Evolutionary conservation across 2,113 vertebrate genomes (phyloP).

Genomic region (Microtus oregoni): DNA sequence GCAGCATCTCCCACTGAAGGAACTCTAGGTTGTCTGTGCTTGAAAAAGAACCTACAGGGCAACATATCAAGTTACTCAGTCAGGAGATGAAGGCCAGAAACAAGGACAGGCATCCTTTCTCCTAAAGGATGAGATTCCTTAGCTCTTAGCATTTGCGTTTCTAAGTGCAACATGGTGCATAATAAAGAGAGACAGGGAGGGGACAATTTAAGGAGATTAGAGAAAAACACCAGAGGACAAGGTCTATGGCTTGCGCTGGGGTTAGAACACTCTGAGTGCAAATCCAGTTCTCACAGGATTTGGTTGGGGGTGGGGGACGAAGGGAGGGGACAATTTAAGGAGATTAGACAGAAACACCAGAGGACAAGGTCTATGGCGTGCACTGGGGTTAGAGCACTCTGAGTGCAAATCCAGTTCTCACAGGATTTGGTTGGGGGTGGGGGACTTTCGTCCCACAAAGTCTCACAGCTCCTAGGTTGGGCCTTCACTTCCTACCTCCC

Average conservation of each 20-base stretch:
- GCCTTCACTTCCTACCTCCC: background rate
- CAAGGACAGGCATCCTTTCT: background rate
- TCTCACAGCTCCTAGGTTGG: background rate
- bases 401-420: background rate
- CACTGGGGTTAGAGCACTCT: background rate
- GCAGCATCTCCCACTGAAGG: background rate
- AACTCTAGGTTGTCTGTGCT: background rate
- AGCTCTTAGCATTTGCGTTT: background rate
- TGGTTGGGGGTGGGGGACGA: background rate
- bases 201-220: background rate
- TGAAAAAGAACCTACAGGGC: background rate
- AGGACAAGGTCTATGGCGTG: background rate
- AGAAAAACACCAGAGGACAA: background rate
- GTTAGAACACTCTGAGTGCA: background rate
- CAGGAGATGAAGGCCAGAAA: conserved; percentile 11
- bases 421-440: background rate
- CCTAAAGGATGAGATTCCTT: background rate
- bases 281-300: background rate
- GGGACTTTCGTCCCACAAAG: background rate
- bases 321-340: background rate
- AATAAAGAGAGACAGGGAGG: background rate
- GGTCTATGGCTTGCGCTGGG: background rate
- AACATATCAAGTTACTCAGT: background rate
- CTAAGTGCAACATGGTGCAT: background rate
- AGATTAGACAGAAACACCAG: background rate